Evolutionary conservation across 2,113 vertebrate genomes (phyloP), one percentile per base, ranked within the genome.

Genomic region (Puntigrus tetrazona): DNA sequence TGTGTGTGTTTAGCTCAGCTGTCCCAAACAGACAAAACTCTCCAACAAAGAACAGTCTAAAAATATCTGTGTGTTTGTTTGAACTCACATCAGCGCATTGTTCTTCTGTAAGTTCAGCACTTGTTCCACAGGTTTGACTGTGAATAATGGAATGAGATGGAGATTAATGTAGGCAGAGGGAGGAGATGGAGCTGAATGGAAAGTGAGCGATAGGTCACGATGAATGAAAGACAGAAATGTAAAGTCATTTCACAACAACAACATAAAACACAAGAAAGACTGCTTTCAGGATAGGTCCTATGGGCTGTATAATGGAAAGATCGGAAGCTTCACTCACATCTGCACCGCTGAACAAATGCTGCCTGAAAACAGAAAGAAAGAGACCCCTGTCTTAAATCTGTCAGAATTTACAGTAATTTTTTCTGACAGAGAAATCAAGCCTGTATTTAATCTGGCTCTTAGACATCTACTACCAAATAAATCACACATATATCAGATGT

Each of bases 1-100:
- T 9, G 18, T 20, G 16, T 34, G 29, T 34, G 7, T 67, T 34
- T 36, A 67, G 31, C 63, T 36, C 41, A n/a, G 59, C 25, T 61
- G 59, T 14, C 25, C 50, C 61, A 38, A 50, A 4, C 67, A 65
- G 9, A 63, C 3, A 3, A 20, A 8, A 27, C 13, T 27, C 25
- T 34, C 7, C 0, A 70, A 38, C 67, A 70, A 70, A n/a, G 67
- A 70, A n/a, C 34, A 70, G 6, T 38, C 34, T n/a, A 38, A 38
- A 22, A n/a, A 13, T 70, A 10, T 29, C 4, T 6, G 45, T 73
- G 45, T 72, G 47, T 34, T 43, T n/a, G 29, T 20, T 3, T 38
- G 38, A 10, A 83, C 87, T 88, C 38, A 88, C 87, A 29, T 57
- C 20, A 69, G 43, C 16, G 63, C 82, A 84, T 55, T 55, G 61